phyloP scores from a whole-genome alignment of 2,113 vertebrate species.

The Lepus americanus region DNA sequence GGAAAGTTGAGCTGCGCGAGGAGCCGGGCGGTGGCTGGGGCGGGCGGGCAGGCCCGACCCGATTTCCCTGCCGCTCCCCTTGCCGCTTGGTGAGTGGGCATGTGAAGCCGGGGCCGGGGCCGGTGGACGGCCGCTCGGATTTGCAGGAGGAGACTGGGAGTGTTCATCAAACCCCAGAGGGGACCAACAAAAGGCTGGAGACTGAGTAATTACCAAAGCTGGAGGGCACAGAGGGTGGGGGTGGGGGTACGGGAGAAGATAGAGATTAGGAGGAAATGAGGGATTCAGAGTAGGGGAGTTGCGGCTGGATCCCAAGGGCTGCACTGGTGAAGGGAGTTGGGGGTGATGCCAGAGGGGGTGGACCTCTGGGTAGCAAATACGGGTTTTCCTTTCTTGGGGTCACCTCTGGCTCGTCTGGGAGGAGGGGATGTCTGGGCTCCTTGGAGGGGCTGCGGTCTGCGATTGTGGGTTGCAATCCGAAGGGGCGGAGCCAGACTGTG shows the following conservation, averaged over 20 bases:
- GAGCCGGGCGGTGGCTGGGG: constrained; percentile 65
- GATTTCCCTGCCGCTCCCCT: constrained; percentile 57
- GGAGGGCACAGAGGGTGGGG: neutral
- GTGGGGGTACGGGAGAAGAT: neutral
- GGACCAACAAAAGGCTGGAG: neutral
- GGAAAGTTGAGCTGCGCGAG: constrained; percentile 67
- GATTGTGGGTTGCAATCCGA: constrained; percentile 35
- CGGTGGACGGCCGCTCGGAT: neutral
- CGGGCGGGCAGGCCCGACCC: neutral
- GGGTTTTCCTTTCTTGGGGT: constrained; percentile 33
- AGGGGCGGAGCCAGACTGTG: neutral
- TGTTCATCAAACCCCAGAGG: neutral
- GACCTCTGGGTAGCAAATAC: neutral
- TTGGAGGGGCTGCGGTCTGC: neutral
- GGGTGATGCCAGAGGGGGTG: neutral
- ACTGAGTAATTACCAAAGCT: neutral
- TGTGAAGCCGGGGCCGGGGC: neutral
- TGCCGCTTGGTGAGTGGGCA: constrained; percentile 72
- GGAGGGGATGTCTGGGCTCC: neutral
- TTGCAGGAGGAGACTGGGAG: neutral
- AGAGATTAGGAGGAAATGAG: neutral
- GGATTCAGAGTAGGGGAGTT: neutral
- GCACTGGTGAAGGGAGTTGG: neutral
- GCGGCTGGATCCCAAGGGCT: neutral
- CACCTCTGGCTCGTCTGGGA: neutral